Evolutionary conservation across 2,113 vertebrate genomes (phyloP), one percentile per base, ranked within the genome.

Genomic region (Hiodon tergisus): DNA sequence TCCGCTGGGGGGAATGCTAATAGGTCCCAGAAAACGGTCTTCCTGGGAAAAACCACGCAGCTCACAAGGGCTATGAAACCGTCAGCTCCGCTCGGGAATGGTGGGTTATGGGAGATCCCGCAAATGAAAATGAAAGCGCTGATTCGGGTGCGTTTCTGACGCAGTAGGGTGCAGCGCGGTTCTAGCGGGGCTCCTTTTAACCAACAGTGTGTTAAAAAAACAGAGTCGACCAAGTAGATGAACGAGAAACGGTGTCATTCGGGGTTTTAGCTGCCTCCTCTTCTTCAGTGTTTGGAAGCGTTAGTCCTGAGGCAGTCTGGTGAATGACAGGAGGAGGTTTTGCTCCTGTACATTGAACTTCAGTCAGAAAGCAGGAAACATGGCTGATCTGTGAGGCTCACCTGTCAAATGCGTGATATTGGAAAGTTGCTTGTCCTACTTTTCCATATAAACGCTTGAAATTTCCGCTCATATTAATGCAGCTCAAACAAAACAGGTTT

Each of bases 11-110:
- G 87, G 79, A 76, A 85, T 88, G 82, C 84, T 86, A 86, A 86
- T 88, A 85, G 85, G 86, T 89, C 86, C 85, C 84, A 81, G 85
- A 87, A 86, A 87, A 82, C 84, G 81, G 84, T 88, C 86, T 90
- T 89, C 77, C 82, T 76, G 82, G 86, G 84, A 85, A 90, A 87
- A 31, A 2, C 88, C 88, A 86, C 85, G 72, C 52, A 0, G 81
- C 81, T 85, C 75, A 31, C 67, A 69, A 86, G 80, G 17, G 13
- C 78, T 81, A 86, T 81, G 87, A 86, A 90, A 84, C 80, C 82
- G 87, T 88, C 82, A 70, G 72, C 79, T 82, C 78, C 82, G 83
- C 81, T 60, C 76, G 85, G 82, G 80, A 85, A 59, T 79, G 80
- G 81, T 77, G 77, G 83, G 80, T 82, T 79, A 67, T 83, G 75